phyloP scores from a whole-genome alignment of 1,140 invertebrate genomes.

The Drosophila seguyi region DNA sequence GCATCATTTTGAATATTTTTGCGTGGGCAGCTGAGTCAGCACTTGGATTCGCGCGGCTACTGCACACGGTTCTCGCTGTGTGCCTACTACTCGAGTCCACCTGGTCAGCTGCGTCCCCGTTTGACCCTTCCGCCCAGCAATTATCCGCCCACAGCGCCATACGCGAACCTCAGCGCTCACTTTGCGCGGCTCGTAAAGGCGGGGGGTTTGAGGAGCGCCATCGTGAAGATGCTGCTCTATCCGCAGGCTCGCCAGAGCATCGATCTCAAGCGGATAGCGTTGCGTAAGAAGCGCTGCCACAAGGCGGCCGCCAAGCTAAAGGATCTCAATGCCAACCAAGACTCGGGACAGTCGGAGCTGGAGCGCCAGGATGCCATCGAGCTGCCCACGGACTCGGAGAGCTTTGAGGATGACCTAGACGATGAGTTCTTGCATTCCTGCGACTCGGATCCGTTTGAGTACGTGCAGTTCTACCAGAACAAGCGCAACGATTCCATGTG shows the following conservation, averaged over 20 bases:
- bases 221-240: slow-evolving; percentile 91
- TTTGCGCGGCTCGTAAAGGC: slow-evolving; percentile 90
- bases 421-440: slow-evolving; percentile 81
- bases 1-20: slow-evolving; percentile 32
- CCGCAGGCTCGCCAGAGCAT: slow-evolving; percentile 86
- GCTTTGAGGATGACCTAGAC: slow-evolving; percentile 57
- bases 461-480: slow-evolving; percentile 88
- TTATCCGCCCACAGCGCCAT: slow-evolving; percentile 89
- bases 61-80: slow-evolving; percentile 86
- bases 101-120: slow-evolving; percentile 82
- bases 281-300: slow-evolving; percentile 86
- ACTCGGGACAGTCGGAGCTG: slow-evolving; percentile 72
- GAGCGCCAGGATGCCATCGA: slow-evolving; percentile 88
- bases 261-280: slow-evolving; percentile 85
- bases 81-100: slow-evolving; percentile 74
- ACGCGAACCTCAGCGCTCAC: slow-evolving; percentile 90
- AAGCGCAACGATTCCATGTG: slow-evolving; percentile 65
- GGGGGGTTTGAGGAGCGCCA: slow-evolving; percentile 89
- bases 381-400: slow-evolving; percentile 81
- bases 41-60: slow-evolving; percentile 86
- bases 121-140: slow-evolving; percentile 87
- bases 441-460: slow-evolving; percentile 88
- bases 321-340: slow-evolving; percentile 51
- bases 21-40: slow-evolving; percentile 70
- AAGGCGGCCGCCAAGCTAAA: slow-evolving; percentile 85